These are phyloP conservation scores for Manduca sexta DNA, from an alignment of 1,140 invertebrate species.

Conservation along the genomic window DNA sequence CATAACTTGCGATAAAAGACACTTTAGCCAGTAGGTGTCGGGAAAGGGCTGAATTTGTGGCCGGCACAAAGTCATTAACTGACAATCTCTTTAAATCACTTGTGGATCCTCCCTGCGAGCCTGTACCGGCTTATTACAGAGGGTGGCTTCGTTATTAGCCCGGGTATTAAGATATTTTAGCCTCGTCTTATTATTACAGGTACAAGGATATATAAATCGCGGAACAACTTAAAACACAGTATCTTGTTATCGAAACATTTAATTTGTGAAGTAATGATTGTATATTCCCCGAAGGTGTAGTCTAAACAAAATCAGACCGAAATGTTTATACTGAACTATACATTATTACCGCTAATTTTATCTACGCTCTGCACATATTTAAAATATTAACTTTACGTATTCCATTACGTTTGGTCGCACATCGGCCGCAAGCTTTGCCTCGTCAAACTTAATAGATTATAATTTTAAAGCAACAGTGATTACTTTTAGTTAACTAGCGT, in stretches of 20 bases:
- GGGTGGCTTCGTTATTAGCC: constrained; percentile 37
- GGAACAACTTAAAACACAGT: constrained; percentile 5
- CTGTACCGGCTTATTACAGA: constrained; percentile 49
- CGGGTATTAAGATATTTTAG: constrained; percentile 58
- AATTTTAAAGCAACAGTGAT: constrained; percentile 10
- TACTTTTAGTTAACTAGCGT: constrained; percentile 20
- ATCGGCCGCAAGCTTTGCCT: not conserved
- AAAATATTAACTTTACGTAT: constrained; percentile 7
- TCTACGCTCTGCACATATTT: constrained; percentile 2
- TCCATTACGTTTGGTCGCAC: constrained; percentile 1
- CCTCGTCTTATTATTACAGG: constrained; percentile 12
- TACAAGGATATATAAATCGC: constrained; percentile 7
- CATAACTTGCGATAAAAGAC: constrained; percentile 30
- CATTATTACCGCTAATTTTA: constrained; percentile 8
- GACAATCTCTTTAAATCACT: constrained; percentile 72
- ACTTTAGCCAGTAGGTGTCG: constrained; percentile 44
- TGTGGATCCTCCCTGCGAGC: constrained; percentile 52
- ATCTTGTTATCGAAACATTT: constrained; percentile 6
- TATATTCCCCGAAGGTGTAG: constrained; percentile 5
- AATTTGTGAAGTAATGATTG: constrained; percentile 7
- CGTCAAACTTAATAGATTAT: constrained; percentile 19
- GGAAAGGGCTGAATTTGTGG: constrained; percentile 65
- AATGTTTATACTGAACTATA: constrained; percentile 8
- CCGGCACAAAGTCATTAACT: constrained; percentile 58
- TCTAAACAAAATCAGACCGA: constrained; percentile 7